Evolutionary conservation across 2,113 vertebrate species (phyloP).

Genomic region (Megatriorchis doriae): DNA sequence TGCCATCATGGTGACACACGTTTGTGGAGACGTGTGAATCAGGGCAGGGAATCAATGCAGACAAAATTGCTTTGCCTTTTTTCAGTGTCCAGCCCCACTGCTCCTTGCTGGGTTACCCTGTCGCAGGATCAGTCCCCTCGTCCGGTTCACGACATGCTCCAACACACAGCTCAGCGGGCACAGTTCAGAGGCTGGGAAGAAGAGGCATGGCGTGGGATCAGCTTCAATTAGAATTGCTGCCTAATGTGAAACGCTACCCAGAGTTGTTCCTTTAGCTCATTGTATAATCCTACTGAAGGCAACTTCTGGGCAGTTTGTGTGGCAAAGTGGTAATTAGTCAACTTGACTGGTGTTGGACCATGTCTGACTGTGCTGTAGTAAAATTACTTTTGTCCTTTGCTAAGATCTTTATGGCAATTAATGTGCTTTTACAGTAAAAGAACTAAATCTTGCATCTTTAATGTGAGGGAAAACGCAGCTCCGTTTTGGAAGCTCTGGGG

Average conservation of each 20-base stretch:
- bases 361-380: background rate
- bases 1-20: background rate
- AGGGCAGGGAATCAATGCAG: background rate
- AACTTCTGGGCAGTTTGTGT: background rate
- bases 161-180: rapidly evolving
- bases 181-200: background rate
- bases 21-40: background rate
- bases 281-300: background rate
- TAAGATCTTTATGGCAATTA: background rate
- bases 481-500: rapidly evolving
- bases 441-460: background rate
- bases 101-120: background rate
- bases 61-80: slow-evolving; percentile 15
- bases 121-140: background rate
- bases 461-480: background rate
- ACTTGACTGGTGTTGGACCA: background rate
- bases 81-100: background rate
- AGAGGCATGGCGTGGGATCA: background rate
- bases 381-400: background rate
- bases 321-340: background rate
- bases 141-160: background rate
- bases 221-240: background rate
- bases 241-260: background rate
- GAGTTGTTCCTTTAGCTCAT: background rate
- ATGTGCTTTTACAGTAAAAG: background rate